phyloP scores from a whole-genome alignment of 2,888 invertebrate genomes.

The Xestia c-nigrum region DNA sequence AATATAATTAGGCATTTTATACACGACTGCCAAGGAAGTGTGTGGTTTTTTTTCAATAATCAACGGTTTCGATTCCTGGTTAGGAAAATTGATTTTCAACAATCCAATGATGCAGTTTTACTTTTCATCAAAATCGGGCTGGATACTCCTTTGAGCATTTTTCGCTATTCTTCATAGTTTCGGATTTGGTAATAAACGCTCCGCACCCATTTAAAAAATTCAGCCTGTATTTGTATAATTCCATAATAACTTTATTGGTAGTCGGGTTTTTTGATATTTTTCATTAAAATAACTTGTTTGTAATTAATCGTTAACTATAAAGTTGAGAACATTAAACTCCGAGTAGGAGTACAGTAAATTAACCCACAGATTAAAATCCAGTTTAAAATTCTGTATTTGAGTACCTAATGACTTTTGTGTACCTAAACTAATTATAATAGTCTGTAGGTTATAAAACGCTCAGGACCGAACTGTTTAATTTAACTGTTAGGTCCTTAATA shows the following conservation, averaged over 20 bases:
- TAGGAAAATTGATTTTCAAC: neutral
- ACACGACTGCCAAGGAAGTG: too few species aligned
- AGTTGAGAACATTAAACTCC: neutral
- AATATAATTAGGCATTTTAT: neutral
- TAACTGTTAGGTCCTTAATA: constrained; percentile 31
- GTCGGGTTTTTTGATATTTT: too few species aligned
- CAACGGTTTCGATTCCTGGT: neutral
- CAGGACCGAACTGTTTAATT: neutral
- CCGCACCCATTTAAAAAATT: too few species aligned
- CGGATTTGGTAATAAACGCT: too few species aligned
- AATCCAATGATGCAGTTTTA: neutral
- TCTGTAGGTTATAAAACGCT: neutral
- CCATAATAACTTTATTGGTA: too few species aligned
- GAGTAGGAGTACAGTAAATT: too few species aligned
- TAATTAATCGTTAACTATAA: neutral
- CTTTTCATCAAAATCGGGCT: neutral
- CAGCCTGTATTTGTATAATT: too few species aligned
- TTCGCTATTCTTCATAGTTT: neutral
- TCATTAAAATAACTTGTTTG: too few species aligned
- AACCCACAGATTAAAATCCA: neutral
- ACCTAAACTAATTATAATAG: neutral
- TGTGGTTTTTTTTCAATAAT: too few species aligned
- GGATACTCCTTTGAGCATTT: neutral
- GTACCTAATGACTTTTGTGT: neutral
- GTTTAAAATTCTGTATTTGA: neutral